Evolutionary conservation across 1,140 invertebrate species (phyloP).

Genomic region (Nephotettix cincticeps): DNA sequence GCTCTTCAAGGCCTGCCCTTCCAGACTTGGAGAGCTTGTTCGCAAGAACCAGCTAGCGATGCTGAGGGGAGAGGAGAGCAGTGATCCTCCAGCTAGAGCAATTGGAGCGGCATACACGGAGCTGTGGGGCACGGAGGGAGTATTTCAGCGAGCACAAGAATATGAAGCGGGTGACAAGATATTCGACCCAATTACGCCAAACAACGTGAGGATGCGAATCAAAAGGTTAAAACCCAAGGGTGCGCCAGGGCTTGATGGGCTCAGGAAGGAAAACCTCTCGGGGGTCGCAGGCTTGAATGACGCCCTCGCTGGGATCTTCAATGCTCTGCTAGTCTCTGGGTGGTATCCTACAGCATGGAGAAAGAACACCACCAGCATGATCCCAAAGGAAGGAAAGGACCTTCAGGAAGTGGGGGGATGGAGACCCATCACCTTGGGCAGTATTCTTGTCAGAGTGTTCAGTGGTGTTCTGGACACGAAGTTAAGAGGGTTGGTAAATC

Average conservation of each 20-base stretch:
- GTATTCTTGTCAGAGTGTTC: too few species aligned
- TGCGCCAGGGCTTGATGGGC: neutral
- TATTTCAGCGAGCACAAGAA: neutral
- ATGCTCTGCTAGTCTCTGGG: neutral
- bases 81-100: neutral
- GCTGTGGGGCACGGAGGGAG: neutral
- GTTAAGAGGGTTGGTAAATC: too few species aligned
- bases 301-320: neutral
- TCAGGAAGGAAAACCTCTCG: neutral
- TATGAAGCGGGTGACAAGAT: neutral
- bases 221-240: neutral
- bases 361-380: constrained; percentile 36
- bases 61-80: neutral
- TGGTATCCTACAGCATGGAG: constrained; percentile 22
- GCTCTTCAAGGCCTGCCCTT: neutral
- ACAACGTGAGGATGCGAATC: neutral
- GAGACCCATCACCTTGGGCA: too few species aligned
- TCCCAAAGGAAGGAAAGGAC: constrained; percentile 37
- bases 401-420: neutral
- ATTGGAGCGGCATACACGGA: neutral
- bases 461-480: too few species aligned
- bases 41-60: neutral
- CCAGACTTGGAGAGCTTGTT: neutral
- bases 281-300: neutral
- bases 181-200: neutral